Conservation (phyloP, 1,140 invertebrate genomes). For the Paraescarpia echinospica region DNA sequence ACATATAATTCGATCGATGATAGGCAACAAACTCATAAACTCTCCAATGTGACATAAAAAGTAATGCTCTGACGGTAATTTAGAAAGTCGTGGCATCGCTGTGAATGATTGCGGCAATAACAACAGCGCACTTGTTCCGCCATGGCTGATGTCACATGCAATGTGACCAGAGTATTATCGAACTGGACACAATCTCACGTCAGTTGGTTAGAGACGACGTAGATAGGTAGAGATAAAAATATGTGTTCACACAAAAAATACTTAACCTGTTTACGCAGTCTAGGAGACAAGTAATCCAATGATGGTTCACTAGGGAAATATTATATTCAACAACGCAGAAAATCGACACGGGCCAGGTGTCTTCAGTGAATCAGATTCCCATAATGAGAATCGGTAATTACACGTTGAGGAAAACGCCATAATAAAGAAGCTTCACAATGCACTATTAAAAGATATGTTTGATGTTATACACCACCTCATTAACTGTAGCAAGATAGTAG, state of each 20-base stretch:
- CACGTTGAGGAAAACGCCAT: background rate
- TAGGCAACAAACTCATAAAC: conserved; percentile 19
- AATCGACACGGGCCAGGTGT: background rate
- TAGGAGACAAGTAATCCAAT: background rate
- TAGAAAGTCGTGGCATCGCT: background rate
- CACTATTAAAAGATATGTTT: background rate
- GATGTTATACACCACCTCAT: background rate
- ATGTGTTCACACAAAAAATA: background rate
- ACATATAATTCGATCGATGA: conserved; percentile 7
- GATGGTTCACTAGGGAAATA: background rate
- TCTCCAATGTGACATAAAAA: background rate
- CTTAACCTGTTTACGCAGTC: background rate
- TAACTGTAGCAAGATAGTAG: background rate
- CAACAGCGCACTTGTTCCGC: background rate
- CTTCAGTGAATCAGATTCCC: background rate
- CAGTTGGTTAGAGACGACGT: too few relatives aligned
- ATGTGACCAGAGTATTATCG: background rate
- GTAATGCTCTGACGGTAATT: background rate
- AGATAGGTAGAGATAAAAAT: too few relatives aligned
- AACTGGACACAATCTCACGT: background rate
- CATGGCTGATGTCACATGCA: background rate
- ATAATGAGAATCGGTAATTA: background rate
- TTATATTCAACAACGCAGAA: background rate
- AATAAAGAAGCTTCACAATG: background rate
- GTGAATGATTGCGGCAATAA: background rate